Conservation (phyloP, 2,797 vertebrate species). For the Sebastes cheni region DNA sequence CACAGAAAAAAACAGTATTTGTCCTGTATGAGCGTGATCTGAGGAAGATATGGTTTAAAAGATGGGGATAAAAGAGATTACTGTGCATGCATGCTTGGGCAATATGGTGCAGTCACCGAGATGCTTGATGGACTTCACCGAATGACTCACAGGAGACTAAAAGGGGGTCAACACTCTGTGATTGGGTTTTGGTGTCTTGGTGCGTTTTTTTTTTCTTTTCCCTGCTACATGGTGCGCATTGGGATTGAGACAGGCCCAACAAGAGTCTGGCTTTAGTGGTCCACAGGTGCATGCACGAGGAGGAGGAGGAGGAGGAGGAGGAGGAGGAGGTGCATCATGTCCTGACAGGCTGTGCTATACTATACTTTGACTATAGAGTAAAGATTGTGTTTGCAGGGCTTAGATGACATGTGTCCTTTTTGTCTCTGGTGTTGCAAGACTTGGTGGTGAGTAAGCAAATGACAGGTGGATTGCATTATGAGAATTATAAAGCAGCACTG, state of each 20-base stretch:
- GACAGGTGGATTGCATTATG: neutral
- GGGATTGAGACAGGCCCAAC: slow-evolving; percentile 40
- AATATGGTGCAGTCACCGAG: slow-evolving; percentile 19
- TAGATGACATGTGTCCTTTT: neutral
- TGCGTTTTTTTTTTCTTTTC: neutral
- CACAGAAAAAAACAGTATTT: neutral
- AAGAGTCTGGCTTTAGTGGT: slow-evolving; percentile 26
- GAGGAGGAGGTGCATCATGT: neutral
- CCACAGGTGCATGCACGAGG: slow-evolving; percentile 56
- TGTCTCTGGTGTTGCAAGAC: neutral
- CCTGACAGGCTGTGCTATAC: neutral
- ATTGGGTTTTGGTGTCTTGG: neutral
- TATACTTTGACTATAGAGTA: neutral
- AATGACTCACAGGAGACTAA: slow-evolving; percentile 17
- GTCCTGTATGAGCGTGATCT: neutral
- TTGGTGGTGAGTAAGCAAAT: slow-evolving; percentile 22
- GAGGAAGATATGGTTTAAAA: neutral
- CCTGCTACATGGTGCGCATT: slow-evolving; percentile 35
- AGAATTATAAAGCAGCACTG: neutral
- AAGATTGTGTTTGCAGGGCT: slow-evolving; percentile 5
- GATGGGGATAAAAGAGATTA: neutral
- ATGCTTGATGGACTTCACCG: neutral
- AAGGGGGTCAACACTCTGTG: neutral
- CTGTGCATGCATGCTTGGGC: neutral
- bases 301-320: neutral